A percentile compares a stretch with the other conserved stretches of the same genome.
Conservation (phyloP, 2,797 vertebrate species). For the Catharus ustulatus region DNA sequence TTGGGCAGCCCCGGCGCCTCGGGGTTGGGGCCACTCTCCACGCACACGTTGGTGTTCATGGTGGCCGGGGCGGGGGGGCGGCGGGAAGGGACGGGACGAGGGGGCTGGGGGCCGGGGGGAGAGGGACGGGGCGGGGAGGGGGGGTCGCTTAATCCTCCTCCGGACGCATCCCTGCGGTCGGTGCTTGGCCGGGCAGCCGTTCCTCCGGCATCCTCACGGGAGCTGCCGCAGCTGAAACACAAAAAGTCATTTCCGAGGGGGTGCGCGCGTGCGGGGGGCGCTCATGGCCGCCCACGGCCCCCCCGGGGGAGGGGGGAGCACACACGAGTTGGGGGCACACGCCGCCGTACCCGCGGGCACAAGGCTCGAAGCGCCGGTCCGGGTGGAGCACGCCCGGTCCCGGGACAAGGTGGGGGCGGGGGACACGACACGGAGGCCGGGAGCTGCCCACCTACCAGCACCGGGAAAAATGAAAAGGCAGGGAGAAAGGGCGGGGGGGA, state of each 20-base stretch:
- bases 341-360: not conserved
- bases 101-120: too few relatives aligned
- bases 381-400: not conserved
- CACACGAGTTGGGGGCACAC: not conserved
- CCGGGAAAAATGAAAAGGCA: not conserved
- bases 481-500: not conserved
- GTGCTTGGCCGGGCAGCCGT: constrained; percentile 67
- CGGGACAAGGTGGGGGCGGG: not conserved
- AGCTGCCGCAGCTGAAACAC: constrained; percentile 78
- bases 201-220: constrained; percentile 72
- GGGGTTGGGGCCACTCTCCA: constrained; percentile 64
- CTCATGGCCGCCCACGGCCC: not conserved
- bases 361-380: not conserved
- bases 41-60: constrained; percentile 73
- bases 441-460: constrained; percentile 72
- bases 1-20: constrained; percentile 87
- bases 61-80: constrained; percentile 80
- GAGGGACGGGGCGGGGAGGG: constrained; percentile 36
- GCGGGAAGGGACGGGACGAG: constrained; percentile 57
- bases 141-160: not conserved
- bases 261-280: not conserved
- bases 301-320: not conserved
- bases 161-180: constrained; percentile 71
- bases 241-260: not conserved
- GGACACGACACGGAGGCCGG: constrained; percentile 54